A percentile compares a stretch with the other conserved stretches of the same genome.
phyloP scores from a whole-genome alignment of 2,113 vertebrate species.

The Triplophysa siluroides region DNA sequence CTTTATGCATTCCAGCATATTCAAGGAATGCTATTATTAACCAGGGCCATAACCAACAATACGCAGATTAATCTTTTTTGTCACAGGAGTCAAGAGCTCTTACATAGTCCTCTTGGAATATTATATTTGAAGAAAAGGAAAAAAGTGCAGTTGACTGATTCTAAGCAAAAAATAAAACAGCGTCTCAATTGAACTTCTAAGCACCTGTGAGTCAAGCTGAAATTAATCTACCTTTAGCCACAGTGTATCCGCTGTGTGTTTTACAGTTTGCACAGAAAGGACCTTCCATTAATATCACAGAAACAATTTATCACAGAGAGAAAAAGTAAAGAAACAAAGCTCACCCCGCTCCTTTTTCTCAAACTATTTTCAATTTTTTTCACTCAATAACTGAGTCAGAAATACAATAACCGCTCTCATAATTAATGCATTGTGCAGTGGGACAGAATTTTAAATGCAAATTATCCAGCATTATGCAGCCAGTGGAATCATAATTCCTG shows the following conservation, averaged over 20 bases:
- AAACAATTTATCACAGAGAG: not conserved
- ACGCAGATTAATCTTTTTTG: conserved; percentile 48
- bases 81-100: not conserved
- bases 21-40: conserved; percentile 29
- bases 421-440: conserved; percentile 20
- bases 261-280: not conserved
- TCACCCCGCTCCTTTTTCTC: not conserved
- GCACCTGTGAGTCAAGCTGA: not conserved
- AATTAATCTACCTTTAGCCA: conserved; percentile 27
- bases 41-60: conserved; percentile 33
- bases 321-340: conserved; percentile 4
- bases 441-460: not conserved
- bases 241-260: conserved; percentile 7
- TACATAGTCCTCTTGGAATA: conserved; percentile 22
- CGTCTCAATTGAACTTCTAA: conserved; percentile 33
- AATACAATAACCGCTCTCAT: conserved; percentile 23
- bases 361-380: not conserved
- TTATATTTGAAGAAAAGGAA: conserved; percentile 12
- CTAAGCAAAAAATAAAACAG: conserved; percentile 4
- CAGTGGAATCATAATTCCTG: conserved; percentile 23
- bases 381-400: conserved; percentile 6
- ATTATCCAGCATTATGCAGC: conserved; percentile 2
- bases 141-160: conserved; percentile 24
- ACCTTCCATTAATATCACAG: not conserved
- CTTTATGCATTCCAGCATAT: not conserved